Evolutionary conservation across 2,888 invertebrate species (phyloP), one percentile per base, ranked within the genome.

Genomic region (Epinotia bilunana): DNA sequence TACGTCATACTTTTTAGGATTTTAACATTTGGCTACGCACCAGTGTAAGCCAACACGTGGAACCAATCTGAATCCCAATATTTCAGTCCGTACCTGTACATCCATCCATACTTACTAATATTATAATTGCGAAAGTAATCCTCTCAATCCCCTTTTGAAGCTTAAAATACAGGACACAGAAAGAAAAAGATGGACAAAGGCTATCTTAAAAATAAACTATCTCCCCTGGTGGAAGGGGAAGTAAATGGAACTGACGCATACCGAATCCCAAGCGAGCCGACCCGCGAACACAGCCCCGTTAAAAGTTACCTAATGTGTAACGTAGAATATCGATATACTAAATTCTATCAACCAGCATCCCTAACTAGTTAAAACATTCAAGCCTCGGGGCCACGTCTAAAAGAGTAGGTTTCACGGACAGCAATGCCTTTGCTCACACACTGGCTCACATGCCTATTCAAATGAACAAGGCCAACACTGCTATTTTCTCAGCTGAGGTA

Each of bases 351-450:
- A 67, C 6, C 18, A 33, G 64, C 76, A 71, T 64, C 76, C 58
- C 76, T 76, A 73, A 60, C 73, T 70, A 60, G 64, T 53, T 74
- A 74, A 72, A 74, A 74, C 69, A 70, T 60, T 69, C 69, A 63
- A 33, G n/a, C 63, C 63, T 58, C 58, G 33, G 33, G 70, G 74
- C 46, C 39, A n/a, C 63, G 33, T 74, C 64, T 74, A 64, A 74
- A 74, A 70, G 43, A 70, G 60, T 65, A 64, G 58, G 70, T 64
- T 64, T 74, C 70, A 74, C 74, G 74, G 57, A 60, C 74, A 69
- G 74, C 57, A 55, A 46, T 69, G 74, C 74, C 46, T 74, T 69
- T 69, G 61, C 73, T 65, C 60, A 53, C 70, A 63, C 60, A 53
- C 39, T 60, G 61, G 65, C 6, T 33, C 33, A 7, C 60, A 55